Conservation (phyloP, 2,113 vertebrate species). For the human region DNA sequence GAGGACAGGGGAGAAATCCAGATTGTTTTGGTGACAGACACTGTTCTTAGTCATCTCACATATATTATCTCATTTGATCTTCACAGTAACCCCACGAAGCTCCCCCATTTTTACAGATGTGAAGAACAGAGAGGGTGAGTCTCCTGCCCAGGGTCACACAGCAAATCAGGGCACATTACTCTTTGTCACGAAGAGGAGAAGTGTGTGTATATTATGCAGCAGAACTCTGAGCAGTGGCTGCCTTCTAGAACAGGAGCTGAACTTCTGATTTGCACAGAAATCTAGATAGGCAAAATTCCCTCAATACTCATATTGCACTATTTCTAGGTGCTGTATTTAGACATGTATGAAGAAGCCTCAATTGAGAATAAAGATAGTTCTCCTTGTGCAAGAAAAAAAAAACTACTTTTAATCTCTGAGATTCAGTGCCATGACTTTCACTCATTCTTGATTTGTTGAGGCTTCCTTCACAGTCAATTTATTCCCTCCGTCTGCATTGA, state of each 20-base stretch:
- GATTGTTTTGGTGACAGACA: background rate
- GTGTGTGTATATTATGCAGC: rapidly evolving
- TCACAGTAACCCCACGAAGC: rapidly evolving
- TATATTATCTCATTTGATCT: background rate
- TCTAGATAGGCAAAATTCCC: background rate
- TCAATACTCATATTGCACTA: background rate
- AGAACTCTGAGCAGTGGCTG: background rate
- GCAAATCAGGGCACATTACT: too few relatives aligned
- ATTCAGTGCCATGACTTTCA: background rate
- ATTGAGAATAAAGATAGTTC: background rate
- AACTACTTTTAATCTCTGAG: background rate
- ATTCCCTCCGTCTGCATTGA: background rate
- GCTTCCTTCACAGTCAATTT: background rate
- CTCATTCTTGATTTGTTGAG: background rate
- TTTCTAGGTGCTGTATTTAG: background rate
- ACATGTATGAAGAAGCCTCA: background rate
- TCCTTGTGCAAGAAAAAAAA: background rate
- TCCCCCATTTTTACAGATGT: background rate
- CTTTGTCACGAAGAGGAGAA: background rate
- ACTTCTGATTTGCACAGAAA: background rate
- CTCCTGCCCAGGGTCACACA: background rate
- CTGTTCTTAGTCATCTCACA: background rate
- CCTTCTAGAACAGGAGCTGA: background rate
- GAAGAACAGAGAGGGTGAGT: background rate
- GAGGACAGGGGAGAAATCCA: background rate